Evolutionary conservation across 2,797 vertebrate species (phyloP).

Genomic region (Mus caroli): DNA sequence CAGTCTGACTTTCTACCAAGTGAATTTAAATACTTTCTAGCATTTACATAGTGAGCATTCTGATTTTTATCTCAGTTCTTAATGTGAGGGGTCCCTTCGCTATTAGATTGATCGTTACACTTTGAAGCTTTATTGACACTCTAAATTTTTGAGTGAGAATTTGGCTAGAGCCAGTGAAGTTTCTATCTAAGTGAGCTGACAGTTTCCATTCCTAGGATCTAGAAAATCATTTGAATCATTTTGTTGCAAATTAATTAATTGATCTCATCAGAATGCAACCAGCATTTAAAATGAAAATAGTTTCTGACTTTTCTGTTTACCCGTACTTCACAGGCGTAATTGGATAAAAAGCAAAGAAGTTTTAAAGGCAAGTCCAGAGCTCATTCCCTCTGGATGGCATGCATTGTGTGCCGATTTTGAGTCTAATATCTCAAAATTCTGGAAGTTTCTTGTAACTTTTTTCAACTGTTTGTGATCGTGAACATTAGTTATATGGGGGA

Average conservation of each 20-base stretch:
- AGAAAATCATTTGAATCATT: slow-evolving; percentile 51
- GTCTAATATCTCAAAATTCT: slow-evolving; percentile 64
- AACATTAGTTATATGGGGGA: background rate
- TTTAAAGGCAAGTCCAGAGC: slow-evolving; percentile 20
- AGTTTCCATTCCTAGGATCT: slow-evolving; percentile 60
- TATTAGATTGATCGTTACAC: slow-evolving; percentile 10
- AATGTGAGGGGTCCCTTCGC: background rate
- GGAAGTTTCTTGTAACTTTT: slow-evolving; percentile 47
- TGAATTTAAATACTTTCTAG: slow-evolving; percentile 42
- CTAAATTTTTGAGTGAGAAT: slow-evolving; percentile 48
- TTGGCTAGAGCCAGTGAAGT: slow-evolving; percentile 10
- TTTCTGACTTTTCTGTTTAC: slow-evolving; percentile 61
- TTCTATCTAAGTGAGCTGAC: background rate
- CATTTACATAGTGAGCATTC: slow-evolving; percentile 9
- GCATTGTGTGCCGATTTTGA: slow-evolving; percentile 44
- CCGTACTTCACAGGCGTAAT: background rate
- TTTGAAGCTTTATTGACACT: background rate
- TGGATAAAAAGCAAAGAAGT: slow-evolving; percentile 46
- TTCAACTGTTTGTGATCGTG: background rate
- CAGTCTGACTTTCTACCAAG: slow-evolving; percentile 30
- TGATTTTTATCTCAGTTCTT: slow-evolving; percentile 56
- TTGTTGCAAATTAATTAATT: slow-evolving; percentile 63
- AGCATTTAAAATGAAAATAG: slow-evolving; percentile 20
- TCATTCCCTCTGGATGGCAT: background rate
- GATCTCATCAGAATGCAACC: slow-evolving; percentile 45